phyloP scores from a whole-genome alignment of 2,113 vertebrate genomes.

The Hemichromis elongatus region DNA sequence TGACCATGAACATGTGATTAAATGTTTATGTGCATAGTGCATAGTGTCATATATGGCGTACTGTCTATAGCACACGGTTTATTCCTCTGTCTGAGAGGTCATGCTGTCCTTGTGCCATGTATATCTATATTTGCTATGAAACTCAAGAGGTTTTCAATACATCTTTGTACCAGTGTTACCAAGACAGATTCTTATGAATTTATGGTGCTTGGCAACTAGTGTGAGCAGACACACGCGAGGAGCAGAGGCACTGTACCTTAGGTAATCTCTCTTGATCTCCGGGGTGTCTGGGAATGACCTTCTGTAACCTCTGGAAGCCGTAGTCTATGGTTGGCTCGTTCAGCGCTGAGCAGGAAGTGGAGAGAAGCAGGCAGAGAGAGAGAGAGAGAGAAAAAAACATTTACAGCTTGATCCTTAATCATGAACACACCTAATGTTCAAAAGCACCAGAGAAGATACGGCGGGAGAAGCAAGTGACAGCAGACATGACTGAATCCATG shows the following conservation, averaged over 20 bases:
- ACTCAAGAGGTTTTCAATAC: slow-evolving; percentile 50
- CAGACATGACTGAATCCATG: slow-evolving; percentile 41
- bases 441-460: neutral
- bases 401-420: slow-evolving; percentile 23
- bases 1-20: slow-evolving; percentile 46
- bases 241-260: slow-evolving; percentile 78
- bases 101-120: slow-evolving; percentile 35
- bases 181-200: slow-evolving; percentile 29
- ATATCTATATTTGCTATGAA: slow-evolving; percentile 42
- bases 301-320: slow-evolving; percentile 96
- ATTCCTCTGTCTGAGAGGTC: slow-evolving; percentile 43
- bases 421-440: slow-evolving; percentile 32
- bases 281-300: slow-evolving; percentile 95
- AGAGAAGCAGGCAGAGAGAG: neutral
- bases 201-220: slow-evolving; percentile 18
- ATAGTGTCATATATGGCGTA: slow-evolving; percentile 17
- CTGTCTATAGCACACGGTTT: slow-evolving; percentile 13
- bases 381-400: neutral
- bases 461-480: neutral
- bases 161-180: slow-evolving; percentile 21
- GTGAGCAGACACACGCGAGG: slow-evolving; percentile 21
- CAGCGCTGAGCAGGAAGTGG: slow-evolving; percentile 76
- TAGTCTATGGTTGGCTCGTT: slow-evolving; percentile 98
- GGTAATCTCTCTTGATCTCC: slow-evolving; percentile 96
- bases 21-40: slow-evolving; percentile 34